Percentiles rank a stretch among this genome's conserved stretches.
Conservation (phyloP, 2,797 vertebrate species). For the Phrynocephalus vlangalii region DNA sequence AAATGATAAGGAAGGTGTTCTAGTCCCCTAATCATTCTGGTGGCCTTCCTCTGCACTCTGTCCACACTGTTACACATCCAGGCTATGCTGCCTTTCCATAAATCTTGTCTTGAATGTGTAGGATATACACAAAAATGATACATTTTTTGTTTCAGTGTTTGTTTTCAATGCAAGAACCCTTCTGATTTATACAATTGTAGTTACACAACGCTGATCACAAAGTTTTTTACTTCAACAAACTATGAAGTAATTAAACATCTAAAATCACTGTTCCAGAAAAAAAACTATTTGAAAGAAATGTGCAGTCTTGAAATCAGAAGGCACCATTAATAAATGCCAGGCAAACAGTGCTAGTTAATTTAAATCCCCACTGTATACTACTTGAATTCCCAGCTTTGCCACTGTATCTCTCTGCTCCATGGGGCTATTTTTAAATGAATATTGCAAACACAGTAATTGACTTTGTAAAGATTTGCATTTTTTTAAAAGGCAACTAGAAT, state of each 20-base stretch:
- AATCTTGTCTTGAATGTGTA: not conserved
- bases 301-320: not conserved
- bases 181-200: not conserved
- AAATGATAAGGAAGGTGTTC: too few relatives aligned
- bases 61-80: not conserved
- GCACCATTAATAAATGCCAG: not conserved
- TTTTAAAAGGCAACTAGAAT: not conserved
- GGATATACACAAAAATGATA: not conserved
- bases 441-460: not conserved
- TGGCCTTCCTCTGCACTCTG: too few relatives aligned
- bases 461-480: not conserved
- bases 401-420: not conserved
- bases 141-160: too few relatives aligned
- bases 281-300: not conserved
- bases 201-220: not conserved
- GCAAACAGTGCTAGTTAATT: not conserved
- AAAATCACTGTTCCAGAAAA: not conserved
- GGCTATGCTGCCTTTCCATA: not conserved
- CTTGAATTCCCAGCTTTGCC: not conserved
- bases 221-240: not conserved
- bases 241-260: not conserved
- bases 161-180: not conserved
- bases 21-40: too few relatives aligned
- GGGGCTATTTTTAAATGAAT: not conserved
- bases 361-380: not conserved